These are phyloP conservation scores for Cancer borealis DNA, from an alignment of 2,888 invertebrate genomes.

Conservation along the genomic window DNA sequence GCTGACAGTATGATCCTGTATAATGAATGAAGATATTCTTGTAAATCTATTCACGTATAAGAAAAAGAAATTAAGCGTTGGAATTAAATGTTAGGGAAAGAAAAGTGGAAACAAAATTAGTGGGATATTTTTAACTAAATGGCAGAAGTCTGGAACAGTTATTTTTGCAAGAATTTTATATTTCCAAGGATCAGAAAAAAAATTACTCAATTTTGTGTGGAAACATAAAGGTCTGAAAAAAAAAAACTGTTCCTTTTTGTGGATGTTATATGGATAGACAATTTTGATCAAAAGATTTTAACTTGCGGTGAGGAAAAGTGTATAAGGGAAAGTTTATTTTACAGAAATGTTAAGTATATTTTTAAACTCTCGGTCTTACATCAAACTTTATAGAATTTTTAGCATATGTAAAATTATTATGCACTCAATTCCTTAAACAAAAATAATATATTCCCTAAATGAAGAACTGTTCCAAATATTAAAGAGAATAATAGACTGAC, in stretches of 20 bases:
- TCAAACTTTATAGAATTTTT: not conserved
- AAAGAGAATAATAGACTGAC: not conserved
- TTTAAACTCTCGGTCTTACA: not conserved
- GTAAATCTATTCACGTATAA: not conserved
- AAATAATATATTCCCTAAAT: not conserved
- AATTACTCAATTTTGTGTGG: not conserved
- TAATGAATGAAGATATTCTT: conserved; percentile 5
- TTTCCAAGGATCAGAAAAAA: not conserved
- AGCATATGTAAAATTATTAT: not conserved
- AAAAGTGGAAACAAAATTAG: conserved; percentile 27
- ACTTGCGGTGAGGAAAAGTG: not conserved
- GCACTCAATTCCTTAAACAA: not conserved
- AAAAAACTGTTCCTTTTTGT: not conserved
- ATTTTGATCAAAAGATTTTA: not conserved
- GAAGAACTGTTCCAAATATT: not conserved
- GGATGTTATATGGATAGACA: not conserved
- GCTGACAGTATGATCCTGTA: not conserved
- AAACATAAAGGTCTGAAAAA: not conserved
- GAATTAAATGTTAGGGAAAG: not conserved
- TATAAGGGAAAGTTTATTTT: not conserved
- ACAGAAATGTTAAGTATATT: not conserved
- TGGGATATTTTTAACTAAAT: not conserved
- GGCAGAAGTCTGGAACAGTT: not conserved
- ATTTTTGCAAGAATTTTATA: not conserved
- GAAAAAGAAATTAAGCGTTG: not conserved